phyloP scores from a whole-genome alignment of 2,888 invertebrate genomes.

The Petrolisthes manimaculis region DNA sequence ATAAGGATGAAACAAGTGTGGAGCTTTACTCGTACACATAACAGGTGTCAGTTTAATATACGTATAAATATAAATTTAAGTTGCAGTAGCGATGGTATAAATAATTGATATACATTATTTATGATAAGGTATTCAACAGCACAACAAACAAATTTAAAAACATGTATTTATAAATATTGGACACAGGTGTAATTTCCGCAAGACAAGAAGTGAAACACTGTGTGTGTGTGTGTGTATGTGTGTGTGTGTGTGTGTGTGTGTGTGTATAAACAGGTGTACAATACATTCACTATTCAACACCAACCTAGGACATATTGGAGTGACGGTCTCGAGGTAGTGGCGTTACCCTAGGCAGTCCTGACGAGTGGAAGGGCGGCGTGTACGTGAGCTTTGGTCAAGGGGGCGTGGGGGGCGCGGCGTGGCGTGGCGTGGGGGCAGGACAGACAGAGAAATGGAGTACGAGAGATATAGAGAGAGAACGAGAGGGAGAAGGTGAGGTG shows the following conservation, averaged over 20 bases:
- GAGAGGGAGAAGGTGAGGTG: constrained; percentile 1
- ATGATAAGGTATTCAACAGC: no score
- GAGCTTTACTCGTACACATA: no score
- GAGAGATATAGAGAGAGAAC: background rate
- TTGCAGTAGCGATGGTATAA: no score
- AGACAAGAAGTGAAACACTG: no score
- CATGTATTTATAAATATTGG: no score
- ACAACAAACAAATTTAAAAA: no score
- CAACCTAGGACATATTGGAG: background rate
- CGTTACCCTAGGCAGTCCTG: background rate
- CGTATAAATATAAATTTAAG: no score
- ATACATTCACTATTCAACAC: background rate
- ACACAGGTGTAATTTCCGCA: no score
- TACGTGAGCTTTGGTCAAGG: background rate
- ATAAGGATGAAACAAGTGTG: no score
- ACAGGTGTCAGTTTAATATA: no score
- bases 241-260: background rate
- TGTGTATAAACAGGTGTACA: background rate
- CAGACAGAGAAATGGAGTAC: background rate
- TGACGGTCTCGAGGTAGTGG: background rate
- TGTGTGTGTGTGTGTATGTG: background rate
- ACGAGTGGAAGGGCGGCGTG: no score
- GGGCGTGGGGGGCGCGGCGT: background rate
- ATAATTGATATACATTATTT: no score
- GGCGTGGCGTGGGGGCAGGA: background rate